Conservation (phyloP, 2,888 invertebrate genomes). For the Atrina japonica region DNA sequence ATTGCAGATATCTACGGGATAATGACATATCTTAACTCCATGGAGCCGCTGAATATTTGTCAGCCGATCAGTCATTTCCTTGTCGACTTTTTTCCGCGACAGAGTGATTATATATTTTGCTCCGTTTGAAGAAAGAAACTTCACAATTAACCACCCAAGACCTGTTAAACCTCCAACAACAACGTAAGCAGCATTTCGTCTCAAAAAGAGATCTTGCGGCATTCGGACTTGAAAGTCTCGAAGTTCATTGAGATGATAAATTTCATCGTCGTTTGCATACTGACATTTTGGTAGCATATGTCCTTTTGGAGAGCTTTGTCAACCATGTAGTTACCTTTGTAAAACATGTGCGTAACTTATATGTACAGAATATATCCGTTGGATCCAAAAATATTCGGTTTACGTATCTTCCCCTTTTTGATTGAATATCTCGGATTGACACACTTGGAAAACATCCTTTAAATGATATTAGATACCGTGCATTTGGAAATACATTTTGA, state of each 20-base stretch:
- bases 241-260: background rate
- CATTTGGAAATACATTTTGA: no score
- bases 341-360: no score
- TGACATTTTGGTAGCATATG: background rate
- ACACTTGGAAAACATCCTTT: no score
- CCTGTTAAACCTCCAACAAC: constrained; percentile 69
- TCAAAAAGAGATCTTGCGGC: constrained; percentile 38
- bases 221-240: constrained; percentile 1
- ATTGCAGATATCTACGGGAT: constrained; percentile 58
- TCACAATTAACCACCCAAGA: constrained; percentile 66
- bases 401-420: no score
- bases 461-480: no score
- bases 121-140: constrained; percentile 52
- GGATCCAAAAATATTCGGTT: no score
- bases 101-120: constrained; percentile 60
- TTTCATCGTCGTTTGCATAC: background rate
- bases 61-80: constrained; percentile 42
- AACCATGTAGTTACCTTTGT: no score
- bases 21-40: constrained; percentile 44
- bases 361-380: no score
- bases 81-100: constrained; percentile 49
- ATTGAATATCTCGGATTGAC: no score
- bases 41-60: constrained; percentile 29
- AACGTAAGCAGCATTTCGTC: constrained; percentile 55
- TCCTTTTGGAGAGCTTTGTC: no score